Conservation (phyloP, 2,113 vertebrate species). For the Siniperca chuatsi region DNA sequence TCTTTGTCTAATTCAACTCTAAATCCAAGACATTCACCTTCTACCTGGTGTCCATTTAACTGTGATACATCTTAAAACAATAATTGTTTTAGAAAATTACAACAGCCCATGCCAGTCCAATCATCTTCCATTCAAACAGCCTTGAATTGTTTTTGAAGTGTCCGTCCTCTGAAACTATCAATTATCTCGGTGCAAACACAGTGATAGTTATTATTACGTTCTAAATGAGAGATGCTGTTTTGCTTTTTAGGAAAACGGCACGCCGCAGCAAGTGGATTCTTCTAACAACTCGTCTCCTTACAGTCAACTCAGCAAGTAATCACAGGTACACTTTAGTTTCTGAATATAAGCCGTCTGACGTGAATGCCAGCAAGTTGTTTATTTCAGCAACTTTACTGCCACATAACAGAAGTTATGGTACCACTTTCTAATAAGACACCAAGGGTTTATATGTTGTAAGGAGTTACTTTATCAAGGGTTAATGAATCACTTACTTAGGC, state of each 20-base stretch:
- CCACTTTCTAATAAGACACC: neutral
- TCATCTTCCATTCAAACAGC: slow-evolving; percentile 27
- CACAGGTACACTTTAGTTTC: slow-evolving; percentile 85
- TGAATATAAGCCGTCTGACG: neutral
- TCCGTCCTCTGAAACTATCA: slow-evolving; percentile 49
- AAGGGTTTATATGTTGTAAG: neutral
- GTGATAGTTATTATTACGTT: slow-evolving; percentile 51
- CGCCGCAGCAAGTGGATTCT: slow-evolving; percentile 94
- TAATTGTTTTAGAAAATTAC: slow-evolving; percentile 36
- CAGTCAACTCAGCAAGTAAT: slow-evolving; percentile 97
- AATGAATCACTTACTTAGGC: neutral
- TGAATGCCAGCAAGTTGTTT: slow-evolving; percentile 3
- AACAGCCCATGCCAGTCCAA: slow-evolving; percentile 1
- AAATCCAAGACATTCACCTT: slow-evolving; percentile 8
- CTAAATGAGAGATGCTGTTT: slow-evolving; percentile 52
- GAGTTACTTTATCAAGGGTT: neutral
- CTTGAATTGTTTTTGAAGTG: slow-evolving; percentile 40
- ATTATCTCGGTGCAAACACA: slow-evolving; percentile 55
- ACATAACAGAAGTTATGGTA: neutral
- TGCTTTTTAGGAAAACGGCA: slow-evolving; percentile 91
- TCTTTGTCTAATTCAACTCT: neutral
- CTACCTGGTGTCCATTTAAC: slow-evolving; percentile 13
- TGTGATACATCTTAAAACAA: slow-evolving; percentile 26
- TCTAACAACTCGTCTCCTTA: slow-evolving; percentile 98
- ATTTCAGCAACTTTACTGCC: slow-evolving; percentile 21